Percentiles rank a stretch among this genome's conserved stretches.
Conservation (phyloP, 2,888 invertebrate genomes). For the Dynastes tityus region DNA sequence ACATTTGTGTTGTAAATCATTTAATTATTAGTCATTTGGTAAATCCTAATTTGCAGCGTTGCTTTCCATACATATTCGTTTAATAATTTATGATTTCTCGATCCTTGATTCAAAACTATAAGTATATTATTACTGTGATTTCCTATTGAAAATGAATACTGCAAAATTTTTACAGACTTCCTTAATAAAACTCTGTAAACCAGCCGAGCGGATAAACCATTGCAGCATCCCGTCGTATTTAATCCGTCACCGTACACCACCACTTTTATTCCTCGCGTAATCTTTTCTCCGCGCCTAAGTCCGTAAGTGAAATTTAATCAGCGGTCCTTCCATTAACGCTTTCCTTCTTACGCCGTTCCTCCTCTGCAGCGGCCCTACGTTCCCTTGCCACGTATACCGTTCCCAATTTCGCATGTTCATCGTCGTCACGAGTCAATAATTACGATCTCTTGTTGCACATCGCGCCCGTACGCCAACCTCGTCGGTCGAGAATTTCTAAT, state of each 20-base stretch:
- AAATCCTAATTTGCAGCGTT: no score
- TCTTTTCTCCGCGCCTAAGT: conserved; percentile 29
- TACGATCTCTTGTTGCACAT: conserved; percentile 65
- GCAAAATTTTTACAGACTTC: neutral
- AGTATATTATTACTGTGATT: no score
- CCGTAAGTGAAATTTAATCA: conserved; percentile 42
- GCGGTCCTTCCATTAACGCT: conserved; percentile 30
- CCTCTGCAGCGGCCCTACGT: neutral
- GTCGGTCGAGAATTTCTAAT: conserved; percentile 64
- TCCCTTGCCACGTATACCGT: neutral
- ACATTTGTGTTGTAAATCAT: no score
- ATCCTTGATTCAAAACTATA: no score
- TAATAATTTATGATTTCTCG: no score
- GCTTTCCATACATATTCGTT: no score
- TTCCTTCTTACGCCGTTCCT: neutral
- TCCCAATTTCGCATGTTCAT: neutral
- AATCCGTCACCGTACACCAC: neutral
- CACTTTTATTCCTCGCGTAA: neutral
- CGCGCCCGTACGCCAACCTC: conserved; percentile 51
- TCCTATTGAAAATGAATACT: no score
- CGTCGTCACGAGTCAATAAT: conserved; percentile 65
- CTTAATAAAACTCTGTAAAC: neutral
- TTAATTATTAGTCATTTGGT: no score
- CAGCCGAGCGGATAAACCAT: no score
- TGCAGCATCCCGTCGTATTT: neutral